These are phyloP conservation scores for Litocranius walleri DNA, from an alignment of 2,113 vertebrate species.

Conservation along the genomic window DNA sequence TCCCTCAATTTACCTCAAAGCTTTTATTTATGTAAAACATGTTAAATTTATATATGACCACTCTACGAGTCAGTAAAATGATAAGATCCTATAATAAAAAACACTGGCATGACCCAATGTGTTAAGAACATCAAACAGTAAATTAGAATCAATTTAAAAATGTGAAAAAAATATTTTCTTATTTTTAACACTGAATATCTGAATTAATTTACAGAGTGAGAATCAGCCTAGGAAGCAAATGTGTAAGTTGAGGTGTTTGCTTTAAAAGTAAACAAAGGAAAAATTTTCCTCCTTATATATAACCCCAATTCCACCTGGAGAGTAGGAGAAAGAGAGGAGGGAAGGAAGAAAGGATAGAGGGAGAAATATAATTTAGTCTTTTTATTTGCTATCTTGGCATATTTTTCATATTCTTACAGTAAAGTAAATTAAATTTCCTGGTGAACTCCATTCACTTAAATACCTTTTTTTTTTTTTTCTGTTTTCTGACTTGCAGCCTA, in stretches of 20 bases:
- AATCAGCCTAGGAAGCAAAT: background rate
- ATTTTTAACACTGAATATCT: background rate
- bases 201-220: background rate
- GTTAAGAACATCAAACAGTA: background rate
- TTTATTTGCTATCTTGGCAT: background rate
- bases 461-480: background rate
- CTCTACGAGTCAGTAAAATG: background rate
- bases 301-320: background rate
- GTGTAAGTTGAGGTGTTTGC: background rate
- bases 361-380: background rate
- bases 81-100: background rate
- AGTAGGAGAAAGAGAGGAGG: background rate
- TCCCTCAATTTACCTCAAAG: background rate
- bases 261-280: background rate
- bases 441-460: slow-evolving; percentile 1
- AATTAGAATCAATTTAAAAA: background rate
- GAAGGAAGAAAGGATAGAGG: too few relatives aligned
- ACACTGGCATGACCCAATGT: background rate
- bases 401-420: background rate
- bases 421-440: slow-evolving; percentile 25
- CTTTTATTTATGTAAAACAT: background rate
- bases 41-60: background rate
- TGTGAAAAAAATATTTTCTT: background rate
- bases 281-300: background rate
- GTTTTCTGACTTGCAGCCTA: background rate